Percentiles rank a stretch among this genome's conserved stretches.
Conservation (phyloP, 2,113 vertebrate species). For the Nothoprocta perdicaria region DNA sequence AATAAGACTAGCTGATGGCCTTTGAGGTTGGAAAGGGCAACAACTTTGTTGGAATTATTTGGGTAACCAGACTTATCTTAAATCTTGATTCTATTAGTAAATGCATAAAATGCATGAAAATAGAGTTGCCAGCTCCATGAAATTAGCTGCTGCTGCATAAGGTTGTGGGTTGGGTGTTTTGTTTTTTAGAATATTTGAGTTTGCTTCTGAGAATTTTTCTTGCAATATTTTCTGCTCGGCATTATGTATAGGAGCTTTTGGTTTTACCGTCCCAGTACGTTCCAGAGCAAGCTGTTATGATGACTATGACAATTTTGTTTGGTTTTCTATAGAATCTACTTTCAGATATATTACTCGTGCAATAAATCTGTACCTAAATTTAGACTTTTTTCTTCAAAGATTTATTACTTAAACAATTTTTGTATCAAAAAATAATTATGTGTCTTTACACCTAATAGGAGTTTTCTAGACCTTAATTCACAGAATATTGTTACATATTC, state of each 20-base stretch:
- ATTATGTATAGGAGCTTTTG: neutral
- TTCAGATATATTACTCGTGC: neutral
- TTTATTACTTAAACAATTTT: neutral
- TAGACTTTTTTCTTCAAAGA: neutral
- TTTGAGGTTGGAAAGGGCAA: constrained; percentile 9
- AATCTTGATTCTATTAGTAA: too few species aligned
- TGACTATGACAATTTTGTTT: neutral
- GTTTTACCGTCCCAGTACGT: neutral
- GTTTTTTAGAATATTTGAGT: neutral
- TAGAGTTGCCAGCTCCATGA: neutral
- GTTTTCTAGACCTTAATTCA: neutral
- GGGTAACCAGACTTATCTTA: too few species aligned
- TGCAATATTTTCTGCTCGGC: neutral
- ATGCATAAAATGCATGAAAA: neutral
- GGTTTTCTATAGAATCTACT: neutral
- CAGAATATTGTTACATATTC: neutral
- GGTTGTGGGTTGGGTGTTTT: neutral
- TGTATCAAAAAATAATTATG: neutral
- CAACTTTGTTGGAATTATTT: neutral
- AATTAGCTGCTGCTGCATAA: neutral
- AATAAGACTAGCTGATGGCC: constrained; percentile 10
- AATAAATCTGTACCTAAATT: neutral
- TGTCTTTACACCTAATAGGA: neutral
- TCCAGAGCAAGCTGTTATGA: neutral
- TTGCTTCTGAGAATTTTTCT: neutral